Base-by-base conservation (phyloP, 92 coral and sea anemone genomes). In the Chrysogorgia sp. region DNA sequence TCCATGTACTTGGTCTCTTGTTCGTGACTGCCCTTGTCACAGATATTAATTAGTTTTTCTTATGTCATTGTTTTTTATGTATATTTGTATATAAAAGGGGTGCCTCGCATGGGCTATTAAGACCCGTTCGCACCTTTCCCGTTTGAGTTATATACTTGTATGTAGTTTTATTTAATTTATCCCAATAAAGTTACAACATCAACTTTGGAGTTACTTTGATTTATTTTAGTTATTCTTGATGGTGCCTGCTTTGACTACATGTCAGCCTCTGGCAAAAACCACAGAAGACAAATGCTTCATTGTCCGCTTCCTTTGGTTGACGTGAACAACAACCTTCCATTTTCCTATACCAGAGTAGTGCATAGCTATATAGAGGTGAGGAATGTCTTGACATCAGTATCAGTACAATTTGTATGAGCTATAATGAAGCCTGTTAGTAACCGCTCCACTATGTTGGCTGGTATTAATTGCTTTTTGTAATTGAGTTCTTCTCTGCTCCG, bases 201-300 rank as follows among this genome's bases (percentile, higher is more conserved):
- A 15, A 26, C 22, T 6, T 32, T 10, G 22, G 40, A 47, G 13
- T 3, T 22, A 8, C 17, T 32, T 63, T 0, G 22, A 9, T 66
- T 69, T 72, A 29, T 48, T 67, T 13, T 50, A 92, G 97, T 84
- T 85, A 77, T 92, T 61, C 83, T 92, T 79, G 81, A 86, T 34
- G 86, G 82, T 13, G 92, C 88, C 14, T 62, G 84, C 14, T 93
- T 89, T 83, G 86, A 89, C 76, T 93, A 93, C 90, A 93, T 93
- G 97, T 40, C 29, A 3, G 94, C 91, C 10, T 64, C 67, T 10
- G 98, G 92, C 8, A 71, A 82, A 58, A 91, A 91, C 61, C 90
- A 93, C 87, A 79, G 91, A 67, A 30, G 83, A 29, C 98, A 91
- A 63, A 79, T 93, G 72, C 81, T 80, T 6, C 52, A 68, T 40